These are phyloP conservation scores for Nebria salina DNA, from an alignment of 2,888 invertebrate genomes.

Conservation along the genomic window DNA sequence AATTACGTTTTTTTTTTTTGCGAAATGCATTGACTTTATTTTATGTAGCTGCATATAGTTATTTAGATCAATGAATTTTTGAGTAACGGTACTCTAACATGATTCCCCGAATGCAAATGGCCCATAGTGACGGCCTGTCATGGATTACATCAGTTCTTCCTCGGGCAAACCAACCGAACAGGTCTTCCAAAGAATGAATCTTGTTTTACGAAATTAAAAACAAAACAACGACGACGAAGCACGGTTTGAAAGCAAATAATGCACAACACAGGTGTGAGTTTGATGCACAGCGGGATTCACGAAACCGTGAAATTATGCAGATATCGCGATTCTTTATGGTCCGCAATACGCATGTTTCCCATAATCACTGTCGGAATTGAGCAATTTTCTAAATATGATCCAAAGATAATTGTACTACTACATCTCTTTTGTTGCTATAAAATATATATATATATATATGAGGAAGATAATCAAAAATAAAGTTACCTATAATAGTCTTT, in stretches of 20 bases:
- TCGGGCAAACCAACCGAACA: not conserved
- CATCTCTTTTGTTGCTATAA: too few species aligned
- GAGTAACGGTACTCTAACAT: not conserved
- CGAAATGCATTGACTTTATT: too few species aligned
- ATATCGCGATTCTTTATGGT: too few species aligned
- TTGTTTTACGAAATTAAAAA: not conserved
- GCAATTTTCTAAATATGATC: not conserved
- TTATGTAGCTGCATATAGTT: too few species aligned
- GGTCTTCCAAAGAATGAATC: not conserved
- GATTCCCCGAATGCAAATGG: not conserved
- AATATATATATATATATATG: too few species aligned
- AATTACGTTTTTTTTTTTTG: too few species aligned
- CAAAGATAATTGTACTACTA: not conserved
- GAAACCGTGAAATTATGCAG: not conserved
- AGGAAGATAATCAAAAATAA: not conserved
- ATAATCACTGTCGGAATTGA: not conserved
- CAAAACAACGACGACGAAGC: not conserved
- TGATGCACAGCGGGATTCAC: not conserved
- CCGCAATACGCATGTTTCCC: not conserved
- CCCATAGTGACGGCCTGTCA: not conserved
- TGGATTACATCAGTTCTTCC: not conserved
- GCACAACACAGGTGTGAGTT: not conserved
- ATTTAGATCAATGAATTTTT: not conserved
- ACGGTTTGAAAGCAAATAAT: not conserved
- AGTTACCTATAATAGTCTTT: constrained; percentile 96